Base-by-base conservation (phyloP, 2,888 invertebrate genomes). In the Ophion ventricosus region DNA sequence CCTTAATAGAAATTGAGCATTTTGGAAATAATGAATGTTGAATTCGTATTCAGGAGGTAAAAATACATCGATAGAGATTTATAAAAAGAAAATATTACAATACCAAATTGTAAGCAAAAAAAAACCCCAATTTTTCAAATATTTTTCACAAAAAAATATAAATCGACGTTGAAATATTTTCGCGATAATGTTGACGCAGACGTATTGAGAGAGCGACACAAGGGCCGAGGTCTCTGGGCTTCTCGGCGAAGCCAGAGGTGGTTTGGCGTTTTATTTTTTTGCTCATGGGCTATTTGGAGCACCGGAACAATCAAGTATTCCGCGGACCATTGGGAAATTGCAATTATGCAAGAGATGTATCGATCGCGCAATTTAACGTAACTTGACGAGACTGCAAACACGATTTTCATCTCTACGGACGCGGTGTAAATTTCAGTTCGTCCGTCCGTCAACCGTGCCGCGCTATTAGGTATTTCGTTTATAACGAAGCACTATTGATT, bases 401-500 rank as follows among this genome's bases (percentile, higher is more conserved):
- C 72, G 54, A 77, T 73, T 80, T 80, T 66, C 72, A 77, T 84
- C 67, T 80, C 69, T 63, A 54, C 63, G 54, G 10, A 54, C 40
- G 20, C 49, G 63, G 76, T 73, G 64, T 67, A 81, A 73, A 82
- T 79, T 86, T 83, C 69, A 70, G 76, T 54, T 69, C 40, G 59
- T 49, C 74, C 49, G 80, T 63, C 78, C 54, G 20, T 43, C 64
- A 26, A 54, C 5, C 57, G 23, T 43, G 26, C 35, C 11, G 14
- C 7, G 20, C 56, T n/a, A 4, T 4, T 43, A 25, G 40, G 23
- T 63, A 75, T 80, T 63, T 57, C 78, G 25, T 57, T 78, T 81
- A 67, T 80, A 82, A 86, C 85, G 81, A 81, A 81, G 67, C 63
- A 17, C 72, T 79, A 85, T 86, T 79, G 83, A 86, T 86, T 85